Base-by-base conservation (phyloP, 1,140 invertebrate species). In the Philopotamus ludificatus region DNA sequence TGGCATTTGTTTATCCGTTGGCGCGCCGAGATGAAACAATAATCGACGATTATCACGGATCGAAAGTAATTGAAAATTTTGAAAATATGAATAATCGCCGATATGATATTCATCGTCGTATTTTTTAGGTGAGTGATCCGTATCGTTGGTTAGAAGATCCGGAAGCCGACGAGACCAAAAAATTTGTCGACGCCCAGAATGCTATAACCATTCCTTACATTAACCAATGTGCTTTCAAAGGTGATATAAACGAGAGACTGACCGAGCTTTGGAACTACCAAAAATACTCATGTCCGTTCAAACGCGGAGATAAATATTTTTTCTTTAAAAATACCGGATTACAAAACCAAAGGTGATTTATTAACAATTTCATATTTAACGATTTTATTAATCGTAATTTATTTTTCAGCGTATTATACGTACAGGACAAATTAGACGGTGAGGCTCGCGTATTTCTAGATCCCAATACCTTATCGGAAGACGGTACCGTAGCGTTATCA, bases 131-230 rank as follows among this genome's bases (percentile, higher is more conserved):
- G 63, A 63, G 76, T 67, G 97, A 99, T 81, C 93, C 95, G 0
- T 99, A 99, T 76, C 87, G 95, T 47, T 99, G 95, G 95, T 77
- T 99, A 20, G 97, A 99, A 81, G 91, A 99, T 81, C 95, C 96
- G 0, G 93, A 99, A 75, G 84, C 89, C 0, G 84, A 89, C 67
- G 94, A 98, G 79, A 98, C 95, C 0, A 91, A 94, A 78, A 81
- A 85, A 42, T 99, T 95, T 84, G 92, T 99, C 26, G 88, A 95
- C 62, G 87, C 86, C 9, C 92, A 99, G 78, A 99, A 99, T 85
- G 85, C 86, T 20, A 83, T 99, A 15, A 94, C 94, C 9, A 79
- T 84, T 51, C 93, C 94, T 1, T 99, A 89, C 79, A 81, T 99
- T 2, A 83, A 93, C 66, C 80, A 83, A 15, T 97, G 91, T 74